Conservation (phyloP, 2,888 invertebrate species). For the Sarcophaga rosellei region DNA sequence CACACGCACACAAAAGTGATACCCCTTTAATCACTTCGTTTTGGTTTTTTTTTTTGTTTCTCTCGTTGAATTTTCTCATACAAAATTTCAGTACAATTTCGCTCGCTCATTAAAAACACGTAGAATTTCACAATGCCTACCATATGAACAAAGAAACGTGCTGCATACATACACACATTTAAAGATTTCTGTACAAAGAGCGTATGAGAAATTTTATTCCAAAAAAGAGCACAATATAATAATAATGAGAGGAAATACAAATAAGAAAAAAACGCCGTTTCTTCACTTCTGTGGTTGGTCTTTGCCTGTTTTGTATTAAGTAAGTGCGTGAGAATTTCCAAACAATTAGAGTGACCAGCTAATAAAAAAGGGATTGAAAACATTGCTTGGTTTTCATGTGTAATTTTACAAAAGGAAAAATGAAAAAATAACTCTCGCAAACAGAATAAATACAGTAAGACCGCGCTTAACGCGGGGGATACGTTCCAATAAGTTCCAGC, state of each 20-base stretch:
- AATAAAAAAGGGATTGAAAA: not conserved
- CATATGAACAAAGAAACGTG: not conserved
- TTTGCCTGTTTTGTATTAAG: not conserved
- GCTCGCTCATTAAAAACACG: not conserved
- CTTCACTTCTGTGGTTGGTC: not conserved
- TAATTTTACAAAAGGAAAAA: no score
- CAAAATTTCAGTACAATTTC: not conserved
- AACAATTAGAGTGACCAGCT: not conserved
- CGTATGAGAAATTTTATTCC: conserved; percentile 56
- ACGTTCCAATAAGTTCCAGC: no score
- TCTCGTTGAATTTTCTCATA: not conserved
- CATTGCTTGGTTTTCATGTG: no score
- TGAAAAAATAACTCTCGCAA: no score
- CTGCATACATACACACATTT: not conserved
- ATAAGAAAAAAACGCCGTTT: not conserved
- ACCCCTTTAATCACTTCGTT: no score
- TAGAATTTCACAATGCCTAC: not conserved
- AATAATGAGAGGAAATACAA: not conserved
- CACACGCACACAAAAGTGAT: not conserved
- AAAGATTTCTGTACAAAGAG: conserved; percentile 16
- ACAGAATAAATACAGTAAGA: no score
- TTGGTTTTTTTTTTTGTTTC: not conserved
- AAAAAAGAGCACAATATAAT: conserved; percentile 6
- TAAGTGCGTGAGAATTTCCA: not conserved
- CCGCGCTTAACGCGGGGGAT: no score